Percentiles rank a stretch among this genome's conserved stretches.
Conservation (phyloP, 2,888 invertebrate species). For the Diloba caeruleocephala region DNA sequence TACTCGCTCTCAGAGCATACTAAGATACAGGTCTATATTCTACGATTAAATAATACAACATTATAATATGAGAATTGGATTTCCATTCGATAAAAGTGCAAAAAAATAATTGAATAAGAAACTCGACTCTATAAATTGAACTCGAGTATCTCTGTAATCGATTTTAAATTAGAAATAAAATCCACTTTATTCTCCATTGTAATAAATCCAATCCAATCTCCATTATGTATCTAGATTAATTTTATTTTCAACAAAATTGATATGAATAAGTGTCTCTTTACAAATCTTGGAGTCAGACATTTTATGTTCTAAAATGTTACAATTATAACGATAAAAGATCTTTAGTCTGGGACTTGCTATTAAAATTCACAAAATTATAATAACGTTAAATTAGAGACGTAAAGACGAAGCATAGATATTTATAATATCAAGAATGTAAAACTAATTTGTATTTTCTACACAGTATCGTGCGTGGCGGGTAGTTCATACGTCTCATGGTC, state of each 20-base stretch:
- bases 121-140: constrained; percentile 11
- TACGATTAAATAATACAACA: no score
- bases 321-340: constrained; percentile 1
- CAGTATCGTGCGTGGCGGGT: no score
- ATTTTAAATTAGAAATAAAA: constrained; percentile 15
- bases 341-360: constrained; percentile 6
- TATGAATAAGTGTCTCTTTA: constrained; percentile 11
- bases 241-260: constrained; percentile 16
- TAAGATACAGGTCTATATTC: no score
- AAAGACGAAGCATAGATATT: no score
- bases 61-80: no score
- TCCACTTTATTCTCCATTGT: constrained; percentile 15
- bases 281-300: constrained; percentile 3
- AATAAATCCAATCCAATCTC: constrained; percentile 27
- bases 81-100: background rate
- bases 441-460: no score
- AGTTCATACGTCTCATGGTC: no score
- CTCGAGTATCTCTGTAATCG: constrained; percentile 5
- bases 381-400: constrained; percentile 3
- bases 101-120: constrained; percentile 2
- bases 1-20: no score
- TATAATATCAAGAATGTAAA: background rate
- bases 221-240: constrained; percentile 14
- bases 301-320: constrained; percentile 2
- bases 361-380: constrained; percentile 11